These are phyloP conservation scores for Lamproptera curius DNA, from an alignment of 2,888 invertebrate species.

Conservation along the genomic window DNA sequence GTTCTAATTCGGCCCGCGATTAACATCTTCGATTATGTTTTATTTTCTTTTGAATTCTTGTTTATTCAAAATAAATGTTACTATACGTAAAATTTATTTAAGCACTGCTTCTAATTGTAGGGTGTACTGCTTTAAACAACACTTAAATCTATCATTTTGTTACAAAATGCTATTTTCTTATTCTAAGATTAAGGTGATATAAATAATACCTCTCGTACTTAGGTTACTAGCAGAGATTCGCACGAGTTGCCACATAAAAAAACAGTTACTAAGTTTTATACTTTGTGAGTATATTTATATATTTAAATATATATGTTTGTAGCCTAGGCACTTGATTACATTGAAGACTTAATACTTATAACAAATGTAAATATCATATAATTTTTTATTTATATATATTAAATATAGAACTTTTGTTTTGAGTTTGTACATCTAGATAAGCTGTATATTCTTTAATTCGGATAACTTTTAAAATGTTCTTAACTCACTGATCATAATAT, in stretches of 20 bases:
- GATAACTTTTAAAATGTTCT: background rate
- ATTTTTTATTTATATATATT: background rate
- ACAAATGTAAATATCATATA: background rate
- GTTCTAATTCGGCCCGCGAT: too few species aligned
- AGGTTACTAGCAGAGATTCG: constrained; percentile 23
- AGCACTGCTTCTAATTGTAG: too few species aligned
- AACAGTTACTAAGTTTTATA: constrained; percentile 9
- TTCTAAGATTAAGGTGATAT: constrained; percentile 18
- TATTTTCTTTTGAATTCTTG: too few species aligned
- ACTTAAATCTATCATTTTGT: constrained; percentile 19
- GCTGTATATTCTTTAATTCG: constrained; percentile 10
- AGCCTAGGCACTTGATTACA: constrained; percentile 21
- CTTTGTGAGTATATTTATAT: constrained; percentile 5
- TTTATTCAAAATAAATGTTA: too few species aligned
- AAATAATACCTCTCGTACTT: constrained; percentile 25
- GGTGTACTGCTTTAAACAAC: too few species aligned
- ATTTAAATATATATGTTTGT: background rate
- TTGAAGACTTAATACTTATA: constrained; percentile 3
- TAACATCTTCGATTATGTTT: too few species aligned
- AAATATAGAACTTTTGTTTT: background rate
- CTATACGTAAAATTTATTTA: too few species aligned
- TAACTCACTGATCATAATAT: background rate
- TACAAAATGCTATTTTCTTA: constrained; percentile 16
- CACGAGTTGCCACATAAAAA: constrained; percentile 7
- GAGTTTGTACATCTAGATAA: constrained; percentile 1